Evolutionary conservation across 2,113 vertebrate genomes (phyloP).

Genomic region (Oryzias celebensis): DNA sequence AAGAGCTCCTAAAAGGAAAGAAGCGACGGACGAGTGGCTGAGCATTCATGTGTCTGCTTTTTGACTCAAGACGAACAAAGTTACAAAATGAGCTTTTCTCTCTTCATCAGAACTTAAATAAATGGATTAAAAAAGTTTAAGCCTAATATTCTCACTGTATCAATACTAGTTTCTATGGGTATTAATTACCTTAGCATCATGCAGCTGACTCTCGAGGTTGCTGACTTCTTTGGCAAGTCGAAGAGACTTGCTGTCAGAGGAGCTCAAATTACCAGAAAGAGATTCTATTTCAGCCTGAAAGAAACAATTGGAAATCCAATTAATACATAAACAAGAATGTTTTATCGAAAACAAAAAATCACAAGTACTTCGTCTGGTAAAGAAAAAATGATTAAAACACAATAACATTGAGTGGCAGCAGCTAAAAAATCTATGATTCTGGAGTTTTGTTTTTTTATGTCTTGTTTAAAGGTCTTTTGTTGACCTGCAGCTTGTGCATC

Average conservation of each 20-base stretch:
- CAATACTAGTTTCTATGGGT: conserved; percentile 1
- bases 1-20: conserved; percentile 78
- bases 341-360: too few species aligned
- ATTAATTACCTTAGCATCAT: conserved; percentile 82
- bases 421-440: too few species aligned
- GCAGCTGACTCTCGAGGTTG: conserved; percentile 84
- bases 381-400: too few species aligned
- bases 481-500: conserved; percentile 83
- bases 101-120: neutral
- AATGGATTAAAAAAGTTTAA: neutral
- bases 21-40: neutral
- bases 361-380: too few species aligned
- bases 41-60: conserved; percentile 2
- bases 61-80: neutral
- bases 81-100: neutral
- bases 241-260: conserved; percentile 82
- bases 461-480: too few species aligned
- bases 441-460: too few species aligned
- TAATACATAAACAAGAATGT: too few species aligned
- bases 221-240: conserved; percentile 84
- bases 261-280: conserved; percentile 74
- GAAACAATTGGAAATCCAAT: neutral
- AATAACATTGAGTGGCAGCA: too few species aligned
- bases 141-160: neutral
- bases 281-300: conserved; percentile 83